Evolutionary conservation across 1,140 invertebrate genomes (phyloP).

Genomic region (Reticulitermes speratus): DNA sequence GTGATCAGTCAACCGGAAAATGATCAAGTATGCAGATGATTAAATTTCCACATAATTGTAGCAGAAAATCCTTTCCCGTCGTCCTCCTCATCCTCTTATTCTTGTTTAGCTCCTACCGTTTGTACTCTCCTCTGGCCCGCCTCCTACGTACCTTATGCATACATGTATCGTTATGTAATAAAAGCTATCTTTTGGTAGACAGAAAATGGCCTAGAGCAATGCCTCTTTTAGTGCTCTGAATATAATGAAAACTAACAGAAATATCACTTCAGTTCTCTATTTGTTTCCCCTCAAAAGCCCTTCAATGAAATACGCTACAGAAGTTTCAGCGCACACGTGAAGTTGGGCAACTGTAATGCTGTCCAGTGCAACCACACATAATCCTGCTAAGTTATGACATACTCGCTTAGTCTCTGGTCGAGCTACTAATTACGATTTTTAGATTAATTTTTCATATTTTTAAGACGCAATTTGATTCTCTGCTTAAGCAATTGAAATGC

Average conservation of each 20-base stretch:
- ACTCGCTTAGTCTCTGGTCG: too few species aligned
- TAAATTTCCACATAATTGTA: constrained; percentile 37
- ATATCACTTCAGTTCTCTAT: neutral
- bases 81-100: neutral
- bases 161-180: neutral
- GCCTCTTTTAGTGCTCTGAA: neutral
- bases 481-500: too few species aligned
- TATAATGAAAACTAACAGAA: neutral
- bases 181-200: neutral
- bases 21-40: constrained; percentile 38
- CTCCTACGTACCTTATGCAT: neutral
- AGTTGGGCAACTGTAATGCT: too few species aligned
- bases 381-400: too few species aligned
- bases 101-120: neutral
- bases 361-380: too few species aligned
- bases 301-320: too few species aligned
- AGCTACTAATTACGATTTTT: too few species aligned
- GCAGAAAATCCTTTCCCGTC: constrained; percentile 21
- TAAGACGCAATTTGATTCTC: too few species aligned
- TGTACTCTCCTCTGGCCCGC: neutral
- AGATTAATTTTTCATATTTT: too few species aligned
- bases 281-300: too few species aligned
- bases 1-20: constrained; percentile 36
- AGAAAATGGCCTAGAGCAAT: neutral
- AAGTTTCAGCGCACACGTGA: too few species aligned